Evolutionary conservation across 2,113 vertebrate species (phyloP), one percentile per base, ranked within the genome.

Genomic region (Polypterus bichir): DNA sequence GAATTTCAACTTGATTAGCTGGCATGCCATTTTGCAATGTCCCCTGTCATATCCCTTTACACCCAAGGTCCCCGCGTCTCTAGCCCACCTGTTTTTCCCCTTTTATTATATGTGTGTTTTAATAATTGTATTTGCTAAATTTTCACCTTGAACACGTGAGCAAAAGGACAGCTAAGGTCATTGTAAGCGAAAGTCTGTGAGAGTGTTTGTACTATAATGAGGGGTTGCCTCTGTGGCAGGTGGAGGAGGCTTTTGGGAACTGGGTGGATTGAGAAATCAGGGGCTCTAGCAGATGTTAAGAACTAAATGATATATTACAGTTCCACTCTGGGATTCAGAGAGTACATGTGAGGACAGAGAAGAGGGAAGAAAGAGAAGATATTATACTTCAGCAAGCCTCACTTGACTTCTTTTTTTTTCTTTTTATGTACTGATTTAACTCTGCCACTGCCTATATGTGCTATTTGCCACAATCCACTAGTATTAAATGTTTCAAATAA

Each of bases 221-320:
- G 83, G 83, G 78, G 84, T 85, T 83, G 77, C 75, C 74, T 67
- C 74, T 82, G 73, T 75, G 85, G 83, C 86, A 85, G 86, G 83
- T 88, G 83, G 82, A 76, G 80, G 79, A 81, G 81, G 83, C 87
- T 90, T 89, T 85, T 75, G 81, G 82, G 81, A 87, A 83, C 82
- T 84, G 81, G 71, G 75, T 72, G 82, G 80, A 84, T 81, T 86
- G 77, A 86, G 76, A 70, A 80, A 81, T 86, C 64, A 81, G 79
- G 81, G 79, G 78, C 82, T 85, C 74, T 72, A 86, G 81, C 84
- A 90, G 84, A 88, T 88, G 86, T 84, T 89, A 10, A 76, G 81
- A 84, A 77, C 81, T 80, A 79, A 81, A 86, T 89, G 86, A 83
- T 87, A 66, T 86, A 88, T 82, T 82, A 74, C 84, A 74, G 67